Evolutionary conservation across 1,140 invertebrate genomes (phyloP), one percentile per base, ranked within the genome.

Genomic region (Cyclargus thomasi): DNA sequence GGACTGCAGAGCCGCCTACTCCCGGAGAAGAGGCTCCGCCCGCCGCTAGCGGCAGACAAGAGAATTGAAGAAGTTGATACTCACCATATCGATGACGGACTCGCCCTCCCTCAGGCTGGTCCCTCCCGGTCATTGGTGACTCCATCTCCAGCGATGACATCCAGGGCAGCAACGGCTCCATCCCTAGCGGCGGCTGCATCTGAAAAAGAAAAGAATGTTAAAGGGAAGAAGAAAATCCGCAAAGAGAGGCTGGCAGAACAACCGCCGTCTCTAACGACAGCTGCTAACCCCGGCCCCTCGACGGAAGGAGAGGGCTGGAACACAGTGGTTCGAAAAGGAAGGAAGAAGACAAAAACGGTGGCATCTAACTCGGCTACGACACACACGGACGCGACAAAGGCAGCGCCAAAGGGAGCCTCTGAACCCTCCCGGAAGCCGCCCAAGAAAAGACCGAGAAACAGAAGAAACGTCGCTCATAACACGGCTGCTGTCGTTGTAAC

Each of bases 401-500:
- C 29, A 8, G 3, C 3, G 29, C 8, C 29, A 8, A 35, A 35
- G 29, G 29, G 29, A 8, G 3, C 29, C 8, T 8, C 29, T 8
- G 8, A 35, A 35, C 3, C 29, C 29, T 35, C 29, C 29, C 3
- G 8, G 29, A 35, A 35, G 8, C 29, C 29, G 29, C 8, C 29
- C 29, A 35, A 8, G 29, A 35, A 35, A 5, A 3, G 29, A 5
- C 29, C 29, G 8, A 3, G 29, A 3, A n/a, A n/a, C n/a, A 3
- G 29, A 8, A 35, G 29, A 8, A 35, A 35, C 8, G 29, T 8
- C 3, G 29, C 29, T 35, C 29, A 3, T 8, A 8, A 3, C 3
- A 35, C 29, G 29, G 8, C 29, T 5, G 73, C 71, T 1, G 71
- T 74, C 6, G 67, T 70, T 0, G 11, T 74, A 0, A 72, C 70